These are phyloP conservation scores for Nymphalis c-album DNA, from an alignment of 2,888 invertebrate species.

Conservation along the genomic window DNA sequence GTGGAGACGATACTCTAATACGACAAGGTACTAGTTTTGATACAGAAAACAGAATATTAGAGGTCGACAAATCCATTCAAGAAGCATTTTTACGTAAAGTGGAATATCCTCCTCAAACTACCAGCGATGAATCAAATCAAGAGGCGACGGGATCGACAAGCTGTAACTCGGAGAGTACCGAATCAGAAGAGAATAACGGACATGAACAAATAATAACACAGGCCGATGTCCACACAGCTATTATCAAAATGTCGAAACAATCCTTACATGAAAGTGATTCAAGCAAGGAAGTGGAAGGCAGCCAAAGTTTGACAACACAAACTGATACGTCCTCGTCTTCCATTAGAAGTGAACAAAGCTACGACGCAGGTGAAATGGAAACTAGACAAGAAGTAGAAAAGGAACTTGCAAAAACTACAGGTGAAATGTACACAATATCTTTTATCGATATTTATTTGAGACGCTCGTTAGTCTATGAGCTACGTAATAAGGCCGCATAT, in stretches of 20 bases:
- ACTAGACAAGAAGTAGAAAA: neutral
- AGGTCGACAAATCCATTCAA: neutral
- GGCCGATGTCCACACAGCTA: slow-evolving; percentile 4
- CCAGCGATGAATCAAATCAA: neutral
- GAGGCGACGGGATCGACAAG: neutral
- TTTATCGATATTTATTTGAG: too few species aligned
- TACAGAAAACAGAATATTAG: neutral
- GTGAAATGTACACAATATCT: neutral
- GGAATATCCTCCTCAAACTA: neutral
- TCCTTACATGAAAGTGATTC: neutral
- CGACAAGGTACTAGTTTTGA: neutral
- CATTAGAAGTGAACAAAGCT: neutral
- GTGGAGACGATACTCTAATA: neutral
- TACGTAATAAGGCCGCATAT: neutral
- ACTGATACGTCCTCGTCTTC: neutral
- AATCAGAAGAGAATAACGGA: neutral
- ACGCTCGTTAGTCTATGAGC: too few species aligned
- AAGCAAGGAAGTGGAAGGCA: neutral
- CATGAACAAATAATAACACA: neutral
- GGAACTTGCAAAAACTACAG: slow-evolving; percentile 15
- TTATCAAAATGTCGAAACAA: neutral
- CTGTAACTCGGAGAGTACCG: neutral
- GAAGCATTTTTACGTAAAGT: neutral
- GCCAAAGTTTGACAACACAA: neutral
- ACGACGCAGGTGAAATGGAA: neutral